phyloP scores from a whole-genome alignment of 2,888 invertebrate species.

The Agrotis exclamationis region DNA sequence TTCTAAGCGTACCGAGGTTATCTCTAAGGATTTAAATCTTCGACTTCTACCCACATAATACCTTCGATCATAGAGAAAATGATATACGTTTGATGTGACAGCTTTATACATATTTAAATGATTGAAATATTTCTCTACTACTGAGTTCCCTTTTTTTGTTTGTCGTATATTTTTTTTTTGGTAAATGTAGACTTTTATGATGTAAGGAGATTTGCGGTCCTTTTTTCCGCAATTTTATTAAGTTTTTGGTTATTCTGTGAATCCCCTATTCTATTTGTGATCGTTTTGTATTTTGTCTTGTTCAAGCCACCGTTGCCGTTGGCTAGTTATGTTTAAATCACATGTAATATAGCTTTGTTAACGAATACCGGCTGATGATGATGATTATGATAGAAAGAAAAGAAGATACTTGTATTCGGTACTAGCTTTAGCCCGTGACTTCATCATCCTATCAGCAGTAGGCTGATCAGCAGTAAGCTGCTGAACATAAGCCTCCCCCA shows the following conservation, averaged over 20 bases:
- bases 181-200: slow-evolving; percentile 52
- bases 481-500: no score
- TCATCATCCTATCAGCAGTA: no score
- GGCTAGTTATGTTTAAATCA: no score
- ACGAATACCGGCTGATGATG: no score
- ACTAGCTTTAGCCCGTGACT: no score
- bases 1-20: background rate
- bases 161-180: slow-evolving; percentile 50
- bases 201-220: slow-evolving; percentile 58
- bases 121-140: slow-evolving; percentile 70
- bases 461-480: no score
- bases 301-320: no score
- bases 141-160: slow-evolving; percentile 60
- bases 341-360: no score
- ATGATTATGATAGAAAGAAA: no score
- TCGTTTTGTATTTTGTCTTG: slow-evolving; percentile 7
- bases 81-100: slow-evolving; percentile 72
- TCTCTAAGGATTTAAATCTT: background rate
- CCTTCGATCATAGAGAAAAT: slow-evolving; percentile 67
- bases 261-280: no score
- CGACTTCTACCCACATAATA: slow-evolving; percentile 45
- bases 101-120: slow-evolving; percentile 79
- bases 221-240: slow-evolving; percentile 57
- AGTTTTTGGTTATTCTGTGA: slow-evolving; percentile 31
- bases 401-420: no score